A percentile compares a stretch with the other conserved stretches of the same genome.
Conservation (phyloP, 2,113 vertebrate species). For the Tyrannus savana region DNA sequence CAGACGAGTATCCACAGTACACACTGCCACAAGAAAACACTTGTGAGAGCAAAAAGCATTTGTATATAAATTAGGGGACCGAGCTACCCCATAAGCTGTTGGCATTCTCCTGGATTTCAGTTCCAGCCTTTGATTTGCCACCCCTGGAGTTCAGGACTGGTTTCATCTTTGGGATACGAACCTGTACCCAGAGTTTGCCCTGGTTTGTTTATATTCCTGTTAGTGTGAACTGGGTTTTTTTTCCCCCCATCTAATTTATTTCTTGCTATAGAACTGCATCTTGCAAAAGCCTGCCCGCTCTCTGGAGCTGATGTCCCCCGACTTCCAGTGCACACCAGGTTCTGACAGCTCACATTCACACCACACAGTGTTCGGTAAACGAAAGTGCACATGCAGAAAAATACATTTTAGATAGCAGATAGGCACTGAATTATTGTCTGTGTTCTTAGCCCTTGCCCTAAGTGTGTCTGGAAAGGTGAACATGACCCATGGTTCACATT, state of each 20-base stretch:
- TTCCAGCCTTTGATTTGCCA: neutral
- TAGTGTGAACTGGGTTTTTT: neutral
- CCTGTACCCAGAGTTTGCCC: neutral
- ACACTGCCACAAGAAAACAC: neutral
- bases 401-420: slow-evolving; percentile 28
- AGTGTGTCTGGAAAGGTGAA: neutral
- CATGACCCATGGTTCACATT: neutral
- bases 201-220: neutral
- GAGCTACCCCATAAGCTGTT: neutral
- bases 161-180: slow-evolving; percentile 12
- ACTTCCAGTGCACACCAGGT: slow-evolving; percentile 55
- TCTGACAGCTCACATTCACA: slow-evolving; percentile 55
- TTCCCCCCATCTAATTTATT: neutral
- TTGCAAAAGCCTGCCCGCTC: neutral
- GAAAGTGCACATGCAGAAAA: slow-evolving; percentile 68
- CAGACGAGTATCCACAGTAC: neutral
- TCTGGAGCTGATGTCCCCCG: neutral
- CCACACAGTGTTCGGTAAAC: slow-evolving; percentile 65
- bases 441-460: slow-evolving; percentile 59
- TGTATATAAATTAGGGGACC: neutral
- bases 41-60: neutral
- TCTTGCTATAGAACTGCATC: neutral
- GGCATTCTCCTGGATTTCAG: neutral
- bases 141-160: neutral
- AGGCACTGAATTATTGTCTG: slow-evolving; percentile 56